A percentile compares a stretch with the other conserved stretches of the same genome.
Conservation (phyloP, 2,888 invertebrate genomes). For the Nebria brevicollis region DNA sequence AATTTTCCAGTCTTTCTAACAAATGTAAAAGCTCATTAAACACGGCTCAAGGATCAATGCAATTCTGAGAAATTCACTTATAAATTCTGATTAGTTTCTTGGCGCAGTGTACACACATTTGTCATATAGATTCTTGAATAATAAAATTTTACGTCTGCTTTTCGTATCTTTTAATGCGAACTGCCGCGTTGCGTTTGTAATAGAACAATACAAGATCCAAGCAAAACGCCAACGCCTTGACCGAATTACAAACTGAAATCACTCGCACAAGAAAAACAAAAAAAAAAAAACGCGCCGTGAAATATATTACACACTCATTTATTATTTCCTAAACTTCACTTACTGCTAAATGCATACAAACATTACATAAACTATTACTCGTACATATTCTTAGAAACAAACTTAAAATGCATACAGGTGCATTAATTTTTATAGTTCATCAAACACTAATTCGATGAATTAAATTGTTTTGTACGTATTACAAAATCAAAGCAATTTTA, state of each 20-base stretch:
- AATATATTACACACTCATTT: background rate
- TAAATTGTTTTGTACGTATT: too few species aligned
- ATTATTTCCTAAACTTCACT: background rate
- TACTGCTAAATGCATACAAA: background rate
- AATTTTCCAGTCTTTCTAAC: background rate
- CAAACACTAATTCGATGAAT: too few species aligned
- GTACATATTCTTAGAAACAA: background rate
- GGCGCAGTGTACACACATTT: background rate
- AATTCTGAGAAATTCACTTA: background rate
- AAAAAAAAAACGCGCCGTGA: background rate
- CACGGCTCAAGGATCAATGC: background rate
- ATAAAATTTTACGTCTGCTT: background rate
- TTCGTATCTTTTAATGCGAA: slow-evolving; percentile 2
- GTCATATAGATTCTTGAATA: background rate
- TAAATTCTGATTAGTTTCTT: background rate
- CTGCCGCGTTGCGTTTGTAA: slow-evolving; percentile 18
- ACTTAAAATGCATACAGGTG: background rate
- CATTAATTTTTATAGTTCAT: background rate
- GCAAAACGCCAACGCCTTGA: slow-evolving; percentile 28
- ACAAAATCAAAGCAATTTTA: too few species aligned
- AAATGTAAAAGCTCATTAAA: background rate
- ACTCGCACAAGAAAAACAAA: background rate
- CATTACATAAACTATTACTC: background rate
- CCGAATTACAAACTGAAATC: slow-evolving; percentile 18
- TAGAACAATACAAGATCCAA: slow-evolving; percentile 20